Evolutionary conservation across 2,797 vertebrate genomes (phyloP).

Genomic region (Sarcoramphus papa): DNA sequence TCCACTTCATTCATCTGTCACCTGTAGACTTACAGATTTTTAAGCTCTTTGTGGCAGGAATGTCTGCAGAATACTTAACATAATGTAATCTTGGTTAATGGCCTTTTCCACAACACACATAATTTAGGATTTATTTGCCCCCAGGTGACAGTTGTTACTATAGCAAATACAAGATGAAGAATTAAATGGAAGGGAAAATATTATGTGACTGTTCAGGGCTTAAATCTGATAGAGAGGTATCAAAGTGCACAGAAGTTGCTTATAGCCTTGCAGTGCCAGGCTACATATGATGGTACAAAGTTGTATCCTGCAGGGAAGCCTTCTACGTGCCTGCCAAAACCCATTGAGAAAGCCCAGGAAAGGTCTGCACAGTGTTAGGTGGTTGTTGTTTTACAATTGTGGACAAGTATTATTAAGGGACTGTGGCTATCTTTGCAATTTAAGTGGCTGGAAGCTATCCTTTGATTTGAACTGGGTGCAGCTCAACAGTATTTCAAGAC

Average conservation of each 20-base stretch:
- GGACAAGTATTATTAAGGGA: neutral
- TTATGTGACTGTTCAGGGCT: neutral
- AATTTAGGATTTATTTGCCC: constrained; percentile 5
- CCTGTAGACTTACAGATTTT: neutral
- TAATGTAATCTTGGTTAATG: neutral
- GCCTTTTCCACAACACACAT: neutral
- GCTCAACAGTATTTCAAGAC: neutral
- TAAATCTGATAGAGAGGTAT: neutral
- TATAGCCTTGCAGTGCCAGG: neutral
- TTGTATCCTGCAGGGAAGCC: neutral
- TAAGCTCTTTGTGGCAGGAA: neutral
- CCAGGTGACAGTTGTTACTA: neutral
- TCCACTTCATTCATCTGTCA: neutral
- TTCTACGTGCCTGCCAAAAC: neutral
- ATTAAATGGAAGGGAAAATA: neutral
- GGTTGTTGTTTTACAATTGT: neutral
- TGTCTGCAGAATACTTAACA: neutral
- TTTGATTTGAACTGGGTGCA: neutral
- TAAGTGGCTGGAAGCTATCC: neutral
- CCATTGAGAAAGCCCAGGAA: neutral
- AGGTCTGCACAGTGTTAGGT: neutral
- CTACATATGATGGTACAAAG: neutral
- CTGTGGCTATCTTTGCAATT: neutral
- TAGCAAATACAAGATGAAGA: neutral
- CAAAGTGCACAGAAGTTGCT: neutral